Base-by-base conservation (phyloP, 92 coral and sea anemone species). In the Bergia sp. region DNA sequence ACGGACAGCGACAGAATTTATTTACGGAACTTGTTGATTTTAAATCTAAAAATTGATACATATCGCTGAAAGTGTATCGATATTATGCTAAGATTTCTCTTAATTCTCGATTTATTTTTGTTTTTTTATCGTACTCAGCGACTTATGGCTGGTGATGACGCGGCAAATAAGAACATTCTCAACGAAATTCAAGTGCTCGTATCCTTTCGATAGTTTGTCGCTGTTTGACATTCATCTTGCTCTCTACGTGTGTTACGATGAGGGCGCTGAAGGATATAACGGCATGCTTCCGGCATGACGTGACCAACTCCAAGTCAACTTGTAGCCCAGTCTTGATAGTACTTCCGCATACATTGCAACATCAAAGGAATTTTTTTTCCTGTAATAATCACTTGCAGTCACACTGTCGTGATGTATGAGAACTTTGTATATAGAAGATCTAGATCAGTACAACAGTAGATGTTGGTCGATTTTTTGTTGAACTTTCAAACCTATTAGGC, bases 71-170 rank as follows among this genome's bases (percentile, higher is more conserved):
- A 64, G 2, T 65, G 40, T 45, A 16, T 47, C 4, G 55, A 23
- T 23, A 65, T 45, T 84, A 71, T 36, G 15, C 45, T 8, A 4
- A 29, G 29, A 47, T 39, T 45, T 69, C 65, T 42, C 7, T 5
- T 7, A n/a, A 21, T 53, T 49, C 2, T 18, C 47, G 20, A 37
- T 67, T 44, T 4, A 37, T 37, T 66, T 76, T 53, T 23, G 65
- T 77, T 39, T 38, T 86, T n/a, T 78, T 39, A 72, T 73, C 69
- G 87, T 58, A 50, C 66, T 50, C 89, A 97, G 99, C 95, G 99
- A 41, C 92, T 97, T 58, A 97, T 97, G 99, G 99, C 98, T 43
- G 99, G 96, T n/a, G 99, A 97, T 81, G 99, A 95, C 41, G 96
- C 98, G 39, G 96, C 98, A 18, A 97, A 93, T 73, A 94, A 97